Evolutionary conservation across 2,797 vertebrate genomes (phyloP).

Genomic region (Lophotriccus pileatus): DNA sequence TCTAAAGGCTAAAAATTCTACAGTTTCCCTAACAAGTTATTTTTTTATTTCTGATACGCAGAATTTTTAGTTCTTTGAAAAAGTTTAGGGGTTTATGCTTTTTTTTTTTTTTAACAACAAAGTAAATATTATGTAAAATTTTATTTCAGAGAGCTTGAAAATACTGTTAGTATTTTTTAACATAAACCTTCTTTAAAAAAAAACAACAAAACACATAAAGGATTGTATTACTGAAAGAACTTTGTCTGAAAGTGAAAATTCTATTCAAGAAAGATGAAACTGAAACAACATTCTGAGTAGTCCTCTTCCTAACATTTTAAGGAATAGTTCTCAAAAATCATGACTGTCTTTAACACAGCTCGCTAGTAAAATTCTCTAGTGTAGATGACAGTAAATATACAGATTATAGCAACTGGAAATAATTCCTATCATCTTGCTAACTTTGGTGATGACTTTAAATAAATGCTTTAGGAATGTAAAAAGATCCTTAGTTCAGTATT

Average conservation of each 20-base stretch:
- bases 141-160: neutral
- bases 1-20: neutral
- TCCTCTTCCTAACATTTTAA: neutral
- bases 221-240: neutral
- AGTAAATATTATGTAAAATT: neutral
- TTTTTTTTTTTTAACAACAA: neutral
- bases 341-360: neutral
- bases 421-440: neutral
- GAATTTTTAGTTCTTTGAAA: neutral
- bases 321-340: neutral
- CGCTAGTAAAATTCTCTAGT: neutral
- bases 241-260: neutral
- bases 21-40: neutral
- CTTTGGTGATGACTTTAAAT: neutral
- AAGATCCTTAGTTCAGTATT: neutral
- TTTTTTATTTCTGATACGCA: neutral
- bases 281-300: neutral
- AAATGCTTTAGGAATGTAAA: neutral
- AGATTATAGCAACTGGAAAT: neutral
- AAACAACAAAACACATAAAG: neutral
- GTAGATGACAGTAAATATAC: neutral
- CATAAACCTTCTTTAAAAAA: neutral
- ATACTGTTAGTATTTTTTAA: neutral
- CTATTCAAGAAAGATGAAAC: neutral
- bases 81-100: fast-evolving